Base-by-base conservation (phyloP, 1,140 invertebrate species). In the Bactericera cockerelli region DNA sequence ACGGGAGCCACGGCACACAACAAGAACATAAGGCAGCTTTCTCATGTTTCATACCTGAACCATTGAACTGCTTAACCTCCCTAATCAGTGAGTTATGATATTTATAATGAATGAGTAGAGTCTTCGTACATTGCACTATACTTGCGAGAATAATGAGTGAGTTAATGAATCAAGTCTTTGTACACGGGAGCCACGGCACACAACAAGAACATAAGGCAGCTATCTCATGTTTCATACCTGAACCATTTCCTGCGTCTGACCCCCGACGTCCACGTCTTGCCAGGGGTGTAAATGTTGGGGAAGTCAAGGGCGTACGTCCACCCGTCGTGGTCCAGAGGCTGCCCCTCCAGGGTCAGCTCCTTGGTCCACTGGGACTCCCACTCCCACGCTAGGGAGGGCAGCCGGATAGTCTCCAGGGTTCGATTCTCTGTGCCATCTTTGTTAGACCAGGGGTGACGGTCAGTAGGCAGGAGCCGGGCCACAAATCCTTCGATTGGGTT, bases 301-400 rank as follows among this genome's bases (percentile, higher is more conserved):
- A 95, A 95, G 74, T 95, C 91, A 53, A 93, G 76, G 24, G 91
- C 89, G 76, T 95, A 96, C 26, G 86, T 93, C 92, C 91, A 95
- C 36, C 90, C 81, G 79, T 93, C 89, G 71, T 87, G 82, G 70
- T 87, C 85, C 55, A 93, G 73, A 2, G 85, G 84, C 67, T 92
- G 83, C 2, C 89, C 90, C 72, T 93, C 83, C 53, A 94, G 75
- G 25, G 85, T 88, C 13, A 88, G 78, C 70, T 94, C 90, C 56
- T 93, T 77, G 63, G 88, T 81, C 92, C 92, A 96, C 64, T 91
- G 87, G 2, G 84, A 84, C 74, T 95, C 89, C 91, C 91, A 93
- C 67, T 89, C 82, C 92, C 92, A 93, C 60, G 89, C 87, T 79
- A 90, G 81, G 0, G 89, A 92, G 21, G 91, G 91, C 24, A 94